A percentile compares a stretch with the other conserved stretches of the same genome.
phyloP scores from a whole-genome alignment of 2,888 invertebrate species.

The Sicus ferrugineus region DNA sequence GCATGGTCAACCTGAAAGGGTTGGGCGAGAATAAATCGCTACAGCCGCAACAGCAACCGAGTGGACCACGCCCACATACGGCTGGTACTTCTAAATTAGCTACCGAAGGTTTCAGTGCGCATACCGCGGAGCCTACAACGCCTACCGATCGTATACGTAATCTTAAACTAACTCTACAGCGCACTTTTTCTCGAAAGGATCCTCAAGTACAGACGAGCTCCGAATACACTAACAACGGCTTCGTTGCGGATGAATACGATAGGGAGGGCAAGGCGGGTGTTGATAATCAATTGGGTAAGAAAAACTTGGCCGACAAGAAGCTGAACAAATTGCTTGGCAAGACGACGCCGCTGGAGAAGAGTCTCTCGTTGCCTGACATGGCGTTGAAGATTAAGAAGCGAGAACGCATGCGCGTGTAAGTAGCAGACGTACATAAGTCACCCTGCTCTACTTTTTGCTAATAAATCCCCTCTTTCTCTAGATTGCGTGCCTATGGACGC shows the following conservation, averaged over 20 bases:
- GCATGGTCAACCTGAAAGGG: constrained; percentile 2
- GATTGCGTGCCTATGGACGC: constrained; percentile 64
- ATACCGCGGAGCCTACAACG: constrained; percentile 30
- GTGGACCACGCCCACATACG: constrained; percentile 53
- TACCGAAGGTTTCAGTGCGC: constrained; percentile 40
- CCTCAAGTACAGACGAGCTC: not conserved
- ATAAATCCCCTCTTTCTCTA: constrained; percentile 30
- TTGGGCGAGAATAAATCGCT: constrained; percentile 21
- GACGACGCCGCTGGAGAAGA: constrained; percentile 77
- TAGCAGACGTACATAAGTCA: constrained; percentile 50
- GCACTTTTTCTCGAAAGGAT: constrained; percentile 67
- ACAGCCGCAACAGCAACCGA: constrained; percentile 28
- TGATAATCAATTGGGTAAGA: constrained; percentile 61
- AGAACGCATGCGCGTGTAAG: constrained; percentile 76
- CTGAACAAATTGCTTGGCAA: constrained; percentile 33
- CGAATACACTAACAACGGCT: constrained; percentile 53
- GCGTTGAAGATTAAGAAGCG: constrained; percentile 77
- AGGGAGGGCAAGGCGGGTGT: constrained; percentile 29
- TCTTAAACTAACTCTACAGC: constrained; percentile 65
- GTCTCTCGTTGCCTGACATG: constrained; percentile 85
- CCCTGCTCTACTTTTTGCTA: not conserved
- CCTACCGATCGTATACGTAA: constrained; percentile 57
- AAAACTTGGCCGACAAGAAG: constrained; percentile 67
- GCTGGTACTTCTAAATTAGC: constrained; percentile 48
- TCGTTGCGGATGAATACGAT: constrained; percentile 48